Evolutionary conservation across 2,797 vertebrate genomes (phyloP).

Genomic region (Xerus rutilus): DNA sequence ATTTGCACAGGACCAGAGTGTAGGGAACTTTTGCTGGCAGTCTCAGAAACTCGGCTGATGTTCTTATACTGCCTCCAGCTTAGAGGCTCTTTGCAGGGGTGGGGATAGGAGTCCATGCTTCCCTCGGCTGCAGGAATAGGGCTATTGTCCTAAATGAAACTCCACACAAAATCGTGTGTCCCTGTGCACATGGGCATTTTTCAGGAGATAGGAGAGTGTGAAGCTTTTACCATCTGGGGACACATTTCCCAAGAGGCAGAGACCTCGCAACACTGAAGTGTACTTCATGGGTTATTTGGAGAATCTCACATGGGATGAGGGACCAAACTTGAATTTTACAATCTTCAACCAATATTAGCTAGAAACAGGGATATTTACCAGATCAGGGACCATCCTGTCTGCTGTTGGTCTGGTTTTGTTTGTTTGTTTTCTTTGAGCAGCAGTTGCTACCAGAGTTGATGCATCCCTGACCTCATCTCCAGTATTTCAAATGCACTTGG

Average conservation of each 20-base stretch:
- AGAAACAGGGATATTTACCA: not conserved
- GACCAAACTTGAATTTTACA: not conserved
- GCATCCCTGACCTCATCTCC: not conserved
- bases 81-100: not conserved
- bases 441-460: not conserved
- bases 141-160: not conserved
- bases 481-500: not conserved
- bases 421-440: not conserved
- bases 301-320: not conserved
- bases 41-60: not conserved
- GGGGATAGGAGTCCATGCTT: not conserved
- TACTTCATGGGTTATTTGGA: not conserved
- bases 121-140: not conserved
- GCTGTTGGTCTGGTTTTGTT: not conserved
- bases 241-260: not conserved
- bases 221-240: not conserved
- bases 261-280: not conserved
- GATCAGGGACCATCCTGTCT: not conserved
- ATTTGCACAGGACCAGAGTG: not conserved
- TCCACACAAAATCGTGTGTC: fast-evolving
- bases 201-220: fast-evolving
- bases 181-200: not conserved
- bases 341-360: not conserved
- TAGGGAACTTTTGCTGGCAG: not conserved
- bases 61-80: not conserved